Base-by-base conservation (phyloP, 2,113 vertebrate genomes). In the Misgurnus anguillicaudatus region DNA sequence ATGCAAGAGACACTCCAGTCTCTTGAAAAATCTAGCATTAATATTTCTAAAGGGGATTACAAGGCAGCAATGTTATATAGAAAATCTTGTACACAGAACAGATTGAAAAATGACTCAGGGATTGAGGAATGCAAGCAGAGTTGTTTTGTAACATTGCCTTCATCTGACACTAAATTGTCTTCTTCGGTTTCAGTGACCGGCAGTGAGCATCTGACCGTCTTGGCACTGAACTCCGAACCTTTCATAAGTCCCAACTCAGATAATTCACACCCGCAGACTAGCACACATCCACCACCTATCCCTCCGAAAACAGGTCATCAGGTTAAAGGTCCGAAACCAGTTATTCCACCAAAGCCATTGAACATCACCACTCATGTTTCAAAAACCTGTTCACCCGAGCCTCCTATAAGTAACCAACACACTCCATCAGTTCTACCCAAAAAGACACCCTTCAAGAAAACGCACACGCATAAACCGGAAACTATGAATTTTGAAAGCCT, bases 111-210 rank as follows among this genome's bases (percentile, higher is more conserved):
- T 67, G 88, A 90, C 58, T 31, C 69, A 82, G 81, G 88, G 74
- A 78, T 61, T 76, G 77, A 1, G 81, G 85, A 77, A 83, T 85
- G 90, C 89, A 91, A 62, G 71, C 71, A 87, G 66, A 83, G 87
- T 79, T 81, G 17, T 57, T 6, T 84, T 71, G 76, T 88, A 91
- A 81, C 82, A 90, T 85, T 90, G 87, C 75, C 92, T 94, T 90
- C 81, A 91, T 88, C 89, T 91, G 75, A 91, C 5, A 75, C 69
- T 41, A 14, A 45, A 70, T 94, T 94, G 93, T 94, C 92, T 95
- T 92, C 94, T 94, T 90, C 95, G 96, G 95, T 93, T 97, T 94
- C 96, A 96, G 94, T 98, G 94, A 96, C 88, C 85, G 89, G 90
- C 53, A 92, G 92, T 87, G 92, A 86, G 84, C 86, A 87, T 47